Evolutionary conservation across 2,113 vertebrate species (phyloP), one percentile per base, ranked within the genome.

Genomic region (Channa maculata): DNA sequence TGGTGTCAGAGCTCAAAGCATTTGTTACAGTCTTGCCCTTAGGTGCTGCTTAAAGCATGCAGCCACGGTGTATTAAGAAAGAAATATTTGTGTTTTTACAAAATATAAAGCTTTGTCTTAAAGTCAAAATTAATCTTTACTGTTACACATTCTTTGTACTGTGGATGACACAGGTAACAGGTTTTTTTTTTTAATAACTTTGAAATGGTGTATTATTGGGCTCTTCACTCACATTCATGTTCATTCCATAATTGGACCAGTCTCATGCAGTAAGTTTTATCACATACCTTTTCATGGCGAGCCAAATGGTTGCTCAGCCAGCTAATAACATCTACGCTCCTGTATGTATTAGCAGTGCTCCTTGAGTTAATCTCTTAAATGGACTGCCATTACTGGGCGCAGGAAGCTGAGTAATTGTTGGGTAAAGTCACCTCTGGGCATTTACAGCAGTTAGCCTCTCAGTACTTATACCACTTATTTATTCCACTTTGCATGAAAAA

Each of bases 351-450:
- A 82, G 66, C 59, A 43, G 44, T 24, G 24, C 49, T 75, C 50
- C 65, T 68, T 72, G 39, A 81, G 65, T 79, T 65, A 82, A 75
- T 85, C 69, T 78, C 55, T 65, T 86, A 55, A 83, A 80, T 64
- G 54, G 65, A 41, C 46, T 74, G 15, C 54, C 8, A 52, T 79
- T 77, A 71, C 46, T 71, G 15, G 62, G 67, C 33, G 69, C 15
- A 82, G 11, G 66, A 83, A 61, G 61, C 75, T 71, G 70, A 72
- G 65, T 74, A 83, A 89, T 78, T 85, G 71, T 77, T 68, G 45
- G 48, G 69, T 54, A 38, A 75, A 83, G 36, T 80, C 49, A 78
- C 88, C 78, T 77, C 68, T 38, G 75, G 85, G 77, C 46, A 75
- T 90, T 86, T 81, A 59, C 52, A 67, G 33, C 37, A 39, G 65